phyloP scores from a whole-genome alignment of 2,797 vertebrate genomes.

The Coreius guichenoti region DNA sequence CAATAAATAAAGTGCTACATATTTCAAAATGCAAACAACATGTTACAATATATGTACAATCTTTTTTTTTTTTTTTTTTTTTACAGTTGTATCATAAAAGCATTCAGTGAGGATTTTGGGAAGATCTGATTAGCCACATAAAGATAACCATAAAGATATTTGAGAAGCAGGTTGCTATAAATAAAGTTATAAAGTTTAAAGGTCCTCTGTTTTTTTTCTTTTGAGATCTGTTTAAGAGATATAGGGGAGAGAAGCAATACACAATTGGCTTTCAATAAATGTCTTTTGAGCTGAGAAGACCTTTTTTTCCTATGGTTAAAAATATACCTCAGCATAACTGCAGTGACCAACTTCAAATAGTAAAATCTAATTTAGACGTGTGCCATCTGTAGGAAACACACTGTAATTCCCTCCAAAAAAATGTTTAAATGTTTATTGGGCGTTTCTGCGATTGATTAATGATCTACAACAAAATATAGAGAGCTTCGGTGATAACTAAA shows the following conservation, averaged over 20 bases:
- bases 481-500: neutral
- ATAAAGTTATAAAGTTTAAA: slow-evolving; percentile 16
- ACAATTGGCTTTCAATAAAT: neutral
- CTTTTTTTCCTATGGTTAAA: neutral
- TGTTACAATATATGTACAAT: neutral
- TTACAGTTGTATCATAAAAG: neutral
- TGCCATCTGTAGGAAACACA: neutral
- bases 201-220: neutral
- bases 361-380: neutral
- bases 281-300: neutral
- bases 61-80: neutral
- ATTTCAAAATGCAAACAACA: neutral
- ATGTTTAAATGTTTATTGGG: neutral
- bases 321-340: neutral
- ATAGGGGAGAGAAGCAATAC: neutral
- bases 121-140: slow-evolving; percentile 11
- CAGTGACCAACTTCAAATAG: neutral
- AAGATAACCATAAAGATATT: slow-evolving; percentile 6
- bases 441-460: neutral
- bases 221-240: neutral
- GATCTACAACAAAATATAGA: neutral
- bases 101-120: neutral
- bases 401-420: neutral
- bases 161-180: neutral
- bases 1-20: neutral